Base-by-base conservation (phyloP, 2,113 vertebrate genomes). In the Poeciliopsis prolifica region DNA sequence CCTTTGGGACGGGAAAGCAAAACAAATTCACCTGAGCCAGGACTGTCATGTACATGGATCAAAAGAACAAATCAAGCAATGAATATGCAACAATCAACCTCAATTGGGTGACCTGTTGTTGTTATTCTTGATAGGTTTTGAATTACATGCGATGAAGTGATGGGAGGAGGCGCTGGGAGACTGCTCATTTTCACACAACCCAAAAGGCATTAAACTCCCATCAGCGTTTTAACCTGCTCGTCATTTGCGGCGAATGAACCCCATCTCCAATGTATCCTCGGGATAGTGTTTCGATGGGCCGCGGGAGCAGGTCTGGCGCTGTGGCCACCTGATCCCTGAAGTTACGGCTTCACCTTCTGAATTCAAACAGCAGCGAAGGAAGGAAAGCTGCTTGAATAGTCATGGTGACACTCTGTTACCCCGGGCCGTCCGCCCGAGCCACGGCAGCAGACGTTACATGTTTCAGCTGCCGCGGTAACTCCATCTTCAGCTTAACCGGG, bases 401-500 rank as follows among this genome's bases (percentile, higher is more conserved):
- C 89, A 84, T 83, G 40, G 26, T 64, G 62, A 54, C 48, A 12
- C 61, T 22, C 30, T 64, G 86, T 82, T 78, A 78, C 81, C 68
- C 82, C 42, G 35, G 83, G 82, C 79, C 68, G 76, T 65, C 74
- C 1, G 24, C 80, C 30, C 37, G 30, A 28, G 22, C 26, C 48
- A 65, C 64, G 26, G 65, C 58, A 61, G 61, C 60, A 67, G 79
- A 82, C 58, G 54, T 24, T 31, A 54, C 70, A 78, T 0, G 2
- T 61, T 76, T 44, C 28, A 73, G 88, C 77, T 86, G 79, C 86
- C 86, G 90, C 87, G 86, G 89, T 5, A 84, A 87, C 68, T 67
- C 75, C 40, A 58, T 66, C 61, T 77, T 77, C 33, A 65, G 33
- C 62, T 58, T 26, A 17, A 72, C 74, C 66, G 61, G 70, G 42